A percentile compares a stretch with the other conserved stretches of the same genome.
phyloP scores from a whole-genome alignment of 2,888 invertebrate genomes.

The Ormyrus labotus region DNA sequence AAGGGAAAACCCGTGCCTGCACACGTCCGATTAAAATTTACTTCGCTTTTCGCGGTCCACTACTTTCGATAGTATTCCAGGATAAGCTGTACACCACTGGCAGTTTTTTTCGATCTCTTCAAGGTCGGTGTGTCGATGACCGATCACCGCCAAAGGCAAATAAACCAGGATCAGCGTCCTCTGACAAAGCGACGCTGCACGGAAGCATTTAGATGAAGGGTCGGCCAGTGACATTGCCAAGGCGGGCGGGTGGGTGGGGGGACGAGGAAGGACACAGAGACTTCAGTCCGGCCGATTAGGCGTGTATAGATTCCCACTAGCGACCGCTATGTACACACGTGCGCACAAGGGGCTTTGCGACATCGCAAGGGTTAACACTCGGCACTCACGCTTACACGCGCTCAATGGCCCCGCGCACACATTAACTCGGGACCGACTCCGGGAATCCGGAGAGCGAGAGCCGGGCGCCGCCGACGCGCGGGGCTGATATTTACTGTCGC shows the following conservation, averaged over 20 bases:
- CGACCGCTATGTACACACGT: constrained; percentile 57
- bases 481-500: no score
- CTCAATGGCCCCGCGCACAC: neutral
- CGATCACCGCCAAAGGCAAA: neutral
- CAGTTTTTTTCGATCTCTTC: no score
- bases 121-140: no score
- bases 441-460: no score
- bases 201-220: constrained; percentile 33
- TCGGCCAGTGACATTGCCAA: constrained; percentile 32
- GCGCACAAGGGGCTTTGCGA: constrained; percentile 41
- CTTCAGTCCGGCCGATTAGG: constrained; percentile 35
- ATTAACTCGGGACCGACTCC: neutral
- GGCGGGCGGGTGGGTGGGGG: constrained; percentile 5
- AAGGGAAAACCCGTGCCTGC: no score
- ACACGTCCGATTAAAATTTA: no score
- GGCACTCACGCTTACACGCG: neutral
- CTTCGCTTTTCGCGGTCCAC: no score
- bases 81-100: no score
- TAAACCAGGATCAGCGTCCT: constrained; percentile 11
- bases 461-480: no score
- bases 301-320: constrained; percentile 42
- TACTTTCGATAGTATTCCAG: no score
- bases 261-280: neutral
- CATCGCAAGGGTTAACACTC: constrained; percentile 17
- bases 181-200: constrained; percentile 7